These are phyloP conservation scores for Numida meleagris DNA, from an alignment of 2,113 vertebrate genomes.

Conservation along the genomic window DNA sequence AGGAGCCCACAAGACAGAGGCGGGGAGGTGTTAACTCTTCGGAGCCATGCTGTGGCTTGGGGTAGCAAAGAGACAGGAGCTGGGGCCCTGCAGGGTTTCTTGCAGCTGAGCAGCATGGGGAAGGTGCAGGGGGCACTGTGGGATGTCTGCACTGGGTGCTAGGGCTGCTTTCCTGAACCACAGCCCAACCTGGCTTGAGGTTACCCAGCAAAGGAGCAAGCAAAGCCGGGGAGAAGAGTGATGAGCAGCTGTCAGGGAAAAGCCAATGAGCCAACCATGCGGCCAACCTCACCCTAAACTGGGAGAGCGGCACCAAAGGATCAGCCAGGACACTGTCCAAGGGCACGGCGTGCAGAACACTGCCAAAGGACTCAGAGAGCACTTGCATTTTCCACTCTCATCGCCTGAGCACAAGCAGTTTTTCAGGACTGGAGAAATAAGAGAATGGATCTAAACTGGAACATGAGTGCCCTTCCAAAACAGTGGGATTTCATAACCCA, in stretches of 20 bases:
- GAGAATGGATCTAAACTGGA: not conserved
- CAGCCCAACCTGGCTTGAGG: not conserved
- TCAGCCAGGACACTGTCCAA: not conserved
- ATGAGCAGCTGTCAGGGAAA: not conserved
- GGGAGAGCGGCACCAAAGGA: not conserved
- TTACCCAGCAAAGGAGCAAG: not conserved
- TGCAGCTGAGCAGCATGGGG: not conserved
- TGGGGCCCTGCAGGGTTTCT: not conserved
- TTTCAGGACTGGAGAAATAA: not conserved
- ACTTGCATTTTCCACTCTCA: not conserved
- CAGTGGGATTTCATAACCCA: not conserved
- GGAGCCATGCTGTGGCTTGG: not conserved
- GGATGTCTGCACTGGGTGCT: not conserved
- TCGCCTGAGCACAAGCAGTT: not conserved
- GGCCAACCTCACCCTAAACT: not conserved
- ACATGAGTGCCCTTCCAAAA: not conserved
- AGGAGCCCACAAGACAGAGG: not conserved
- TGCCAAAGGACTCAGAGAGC: not conserved
- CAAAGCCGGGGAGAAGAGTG: not conserved
- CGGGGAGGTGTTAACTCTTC: not conserved
- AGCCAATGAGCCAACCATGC: not conserved
- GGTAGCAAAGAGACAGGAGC: not conserved
- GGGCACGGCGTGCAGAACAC: not conserved
- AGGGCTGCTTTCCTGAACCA: not conserved
- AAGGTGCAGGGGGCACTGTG: not conserved